Base-by-base conservation (phyloP, 2,888 invertebrate species). In the Melanargia galathea region DNA sequence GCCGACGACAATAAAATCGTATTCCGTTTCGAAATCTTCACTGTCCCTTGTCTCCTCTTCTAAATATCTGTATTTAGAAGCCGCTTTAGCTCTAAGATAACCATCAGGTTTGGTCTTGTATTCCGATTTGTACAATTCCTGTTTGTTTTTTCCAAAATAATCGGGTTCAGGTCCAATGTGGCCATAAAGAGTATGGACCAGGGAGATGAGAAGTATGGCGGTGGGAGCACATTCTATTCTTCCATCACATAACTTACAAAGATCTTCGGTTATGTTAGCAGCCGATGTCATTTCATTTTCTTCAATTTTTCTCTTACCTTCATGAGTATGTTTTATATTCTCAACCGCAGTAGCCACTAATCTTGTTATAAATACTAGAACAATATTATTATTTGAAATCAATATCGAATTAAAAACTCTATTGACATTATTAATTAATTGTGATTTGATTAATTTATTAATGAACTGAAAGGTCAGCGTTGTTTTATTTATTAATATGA, bases 151-250 rank as follows among this genome's bases (percentile, higher is more conserved):
- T 0, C 83, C 83, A 48, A 90, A 87, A 66, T 90, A 90, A 51
- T 89, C 79, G 0, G 89, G 88, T 62, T 86, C 86, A 1, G 84
- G 78, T 0, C 84, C 84, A 16, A 90, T 79, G 54, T 86, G 81
- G 0, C 90, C 91, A 63, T 87, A 91, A 2, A 91, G 66, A 0
- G 90, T 87, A 63, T 91, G 89, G 1, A 91, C 83, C 7, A 91
- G 72, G 0, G 90, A 81, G 43, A 91, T 88, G 0, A 91, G 78
- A 0, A 91, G 84, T 16, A 91, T 86, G 8, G 91, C 91, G 0
- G 90, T 90, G 0, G 90, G 90, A 0, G 91, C 90, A 65, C 90
- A 91, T 69, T 91, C 91, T 24, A 90, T 80, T 69, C 84, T 76
- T 43, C 90, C 91, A 64, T 91, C 91, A 79, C 90, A 91, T 72